Conservation (phyloP, 2,797 vertebrate genomes). For the Tamandua tetradactyla region DNA sequence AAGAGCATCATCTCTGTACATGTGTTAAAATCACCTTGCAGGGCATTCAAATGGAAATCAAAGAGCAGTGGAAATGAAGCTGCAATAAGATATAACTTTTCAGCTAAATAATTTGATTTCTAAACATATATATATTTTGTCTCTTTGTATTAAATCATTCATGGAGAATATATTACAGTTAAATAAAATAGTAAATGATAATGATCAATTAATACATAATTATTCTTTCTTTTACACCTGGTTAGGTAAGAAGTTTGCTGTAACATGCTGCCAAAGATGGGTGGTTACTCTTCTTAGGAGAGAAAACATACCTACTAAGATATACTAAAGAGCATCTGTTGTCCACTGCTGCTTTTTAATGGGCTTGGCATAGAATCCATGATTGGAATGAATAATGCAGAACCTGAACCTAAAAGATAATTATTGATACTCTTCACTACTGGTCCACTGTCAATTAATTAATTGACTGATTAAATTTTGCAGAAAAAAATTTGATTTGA, state of each 20-base stretch:
- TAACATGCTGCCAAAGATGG: neutral
- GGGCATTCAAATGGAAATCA: neutral
- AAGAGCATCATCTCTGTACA: slow-evolving; percentile 25
- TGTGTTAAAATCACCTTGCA: slow-evolving; percentile 40
- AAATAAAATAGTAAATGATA: slow-evolving; percentile 57
- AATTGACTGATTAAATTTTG: too few relatives aligned
- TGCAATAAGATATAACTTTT: slow-evolving; percentile 52
- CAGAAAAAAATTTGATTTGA: too few relatives aligned
- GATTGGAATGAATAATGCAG: accelerated
- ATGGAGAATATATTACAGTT: slow-evolving; percentile 54
- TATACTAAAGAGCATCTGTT: neutral
- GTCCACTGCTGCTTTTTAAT: neutral
- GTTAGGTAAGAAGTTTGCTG: slow-evolving; percentile 8
- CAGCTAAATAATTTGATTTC: slow-evolving; percentile 75
- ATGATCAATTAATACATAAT: neutral
- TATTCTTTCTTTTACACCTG: slow-evolving; percentile 48
- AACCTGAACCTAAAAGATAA: neutral
- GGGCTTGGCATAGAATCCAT: accelerated
- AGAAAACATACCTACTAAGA: neutral
- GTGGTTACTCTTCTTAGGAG: neutral
- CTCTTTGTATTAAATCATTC: slow-evolving; percentile 76
- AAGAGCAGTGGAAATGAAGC: slow-evolving; percentile 27
- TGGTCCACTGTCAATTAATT: too few relatives aligned
- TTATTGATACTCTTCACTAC: neutral
- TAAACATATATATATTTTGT: slow-evolving; percentile 71